Evolutionary conservation across 35 echinoderm and acorn worm genomes (phyloP).

Genomic region (Chiridota heheva): DNA sequence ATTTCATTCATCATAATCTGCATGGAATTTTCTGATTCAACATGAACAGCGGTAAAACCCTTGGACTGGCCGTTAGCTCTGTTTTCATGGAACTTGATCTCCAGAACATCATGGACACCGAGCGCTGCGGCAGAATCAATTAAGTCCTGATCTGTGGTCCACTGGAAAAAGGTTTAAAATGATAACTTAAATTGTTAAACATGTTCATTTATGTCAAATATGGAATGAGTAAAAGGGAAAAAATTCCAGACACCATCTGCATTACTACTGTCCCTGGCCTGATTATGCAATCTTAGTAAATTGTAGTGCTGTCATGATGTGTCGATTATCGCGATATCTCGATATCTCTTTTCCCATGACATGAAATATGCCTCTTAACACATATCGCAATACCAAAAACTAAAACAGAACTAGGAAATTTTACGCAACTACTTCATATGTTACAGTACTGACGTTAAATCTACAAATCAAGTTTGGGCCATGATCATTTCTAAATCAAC

Average conservation of each 20-base stretch:
- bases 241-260: not conserved
- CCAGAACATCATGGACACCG: slow-evolving; percentile 75
- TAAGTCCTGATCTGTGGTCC: slow-evolving; percentile 95
- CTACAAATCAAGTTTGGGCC: too few relatives aligned
- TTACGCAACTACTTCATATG: too few relatives aligned
- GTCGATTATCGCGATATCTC: too few relatives aligned
- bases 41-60: slow-evolving; percentile 82
- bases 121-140: slow-evolving; percentile 66
- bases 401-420: not conserved
- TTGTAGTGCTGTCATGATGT: too few relatives aligned
- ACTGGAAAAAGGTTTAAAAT: slow-evolving; percentile 46
- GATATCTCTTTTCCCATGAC: too few relatives aligned
- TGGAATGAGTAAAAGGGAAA: not conserved
- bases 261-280: not conserved
- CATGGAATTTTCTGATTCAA: slow-evolving; percentile 76
- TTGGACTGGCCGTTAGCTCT: slow-evolving; percentile 96
- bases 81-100: slow-evolving; percentile 97
- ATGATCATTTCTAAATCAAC: too few relatives aligned
- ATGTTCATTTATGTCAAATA: not conserved
- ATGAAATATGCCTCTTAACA: too few relatives aligned
- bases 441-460: too few relatives aligned
- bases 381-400: too few relatives aligned
- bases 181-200: not conserved
- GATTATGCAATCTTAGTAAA: too few relatives aligned
- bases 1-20: slow-evolving; percentile 68